These are phyloP conservation scores for Arrhamphus sclerolepis DNA, from an alignment of 2,797 vertebrate species.

Conservation along the genomic window DNA sequence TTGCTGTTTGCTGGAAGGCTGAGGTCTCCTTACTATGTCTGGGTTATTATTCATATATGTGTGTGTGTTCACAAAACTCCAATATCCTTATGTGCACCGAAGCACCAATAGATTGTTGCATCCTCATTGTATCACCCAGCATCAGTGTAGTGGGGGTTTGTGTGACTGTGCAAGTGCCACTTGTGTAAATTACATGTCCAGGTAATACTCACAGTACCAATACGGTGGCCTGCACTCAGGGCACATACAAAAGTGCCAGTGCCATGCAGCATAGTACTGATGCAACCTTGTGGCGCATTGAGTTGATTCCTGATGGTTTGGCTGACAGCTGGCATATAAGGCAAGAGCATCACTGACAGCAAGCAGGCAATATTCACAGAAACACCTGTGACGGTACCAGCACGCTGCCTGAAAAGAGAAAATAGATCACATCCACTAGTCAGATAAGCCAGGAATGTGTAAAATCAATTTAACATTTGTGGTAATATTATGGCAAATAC, in stretches of 20 bases:
- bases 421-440: constrained; percentile 8
- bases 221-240: constrained; percentile 85
- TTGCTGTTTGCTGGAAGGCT: constrained; percentile 41
- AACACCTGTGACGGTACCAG: constrained; percentile 89
- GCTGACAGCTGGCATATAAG: constrained; percentile 91
- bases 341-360: constrained; percentile 87
- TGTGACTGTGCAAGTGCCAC: constrained; percentile 30
- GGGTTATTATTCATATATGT: constrained; percentile 35
- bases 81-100: constrained; percentile 40
- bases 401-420: constrained; percentile 81
- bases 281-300: constrained; percentile 73
- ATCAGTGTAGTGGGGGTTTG: constrained; percentile 28
- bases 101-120: constrained; percentile 67
- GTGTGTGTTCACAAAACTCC: constrained; percentile 30
- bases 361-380: constrained; percentile 90
- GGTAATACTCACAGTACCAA: constrained; percentile 86
- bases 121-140: constrained; percentile 72
- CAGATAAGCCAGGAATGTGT: not conserved
- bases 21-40: constrained; percentile 31
- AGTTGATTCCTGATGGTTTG: constrained; percentile 88
- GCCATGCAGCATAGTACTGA: constrained; percentile 75
- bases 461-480: too few relatives aligned
- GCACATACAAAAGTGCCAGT: constrained; percentile 81
- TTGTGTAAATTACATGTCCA: constrained; percentile 10
- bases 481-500: too few relatives aligned